Percentiles rank a stretch among this genome's conserved stretches.
Conservation (phyloP, 2,113 vertebrate species). For the Stegostoma tigrinum region DNA sequence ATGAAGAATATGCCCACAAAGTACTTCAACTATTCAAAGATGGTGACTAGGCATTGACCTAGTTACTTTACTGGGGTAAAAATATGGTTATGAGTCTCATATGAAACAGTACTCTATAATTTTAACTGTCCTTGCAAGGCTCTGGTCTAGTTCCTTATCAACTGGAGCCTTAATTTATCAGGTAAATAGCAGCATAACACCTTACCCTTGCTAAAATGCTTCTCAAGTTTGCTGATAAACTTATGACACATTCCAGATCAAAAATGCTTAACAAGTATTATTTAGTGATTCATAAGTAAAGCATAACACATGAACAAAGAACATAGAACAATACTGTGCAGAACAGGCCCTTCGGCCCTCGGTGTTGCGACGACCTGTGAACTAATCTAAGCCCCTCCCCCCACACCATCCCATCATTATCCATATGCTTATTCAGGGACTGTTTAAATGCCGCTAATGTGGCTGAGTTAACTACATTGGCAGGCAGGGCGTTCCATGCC, state of each 20-base stretch:
- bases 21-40: background rate
- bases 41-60: background rate
- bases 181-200: background rate
- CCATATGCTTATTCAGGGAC: no score
- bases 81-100: background rate
- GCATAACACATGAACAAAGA: background rate
- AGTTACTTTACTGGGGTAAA: background rate
- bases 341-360: no score
- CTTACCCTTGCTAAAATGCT: background rate
- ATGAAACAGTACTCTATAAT: background rate
- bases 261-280: background rate
- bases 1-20: background rate
- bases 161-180: background rate
- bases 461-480: no score
- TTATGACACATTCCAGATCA: background rate
- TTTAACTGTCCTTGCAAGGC: background rate
- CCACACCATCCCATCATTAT: no score
- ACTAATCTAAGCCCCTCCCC: no score
- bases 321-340: no score
- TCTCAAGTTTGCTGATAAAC: conserved; percentile 13
- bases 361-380: no score
- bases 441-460: no score
- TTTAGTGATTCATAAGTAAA: background rate
- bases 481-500: no score
- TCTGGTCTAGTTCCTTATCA: background rate